Evolutionary conservation across 2,113 vertebrate genomes (phyloP).

Genomic region (Catharus minimus): DNA sequence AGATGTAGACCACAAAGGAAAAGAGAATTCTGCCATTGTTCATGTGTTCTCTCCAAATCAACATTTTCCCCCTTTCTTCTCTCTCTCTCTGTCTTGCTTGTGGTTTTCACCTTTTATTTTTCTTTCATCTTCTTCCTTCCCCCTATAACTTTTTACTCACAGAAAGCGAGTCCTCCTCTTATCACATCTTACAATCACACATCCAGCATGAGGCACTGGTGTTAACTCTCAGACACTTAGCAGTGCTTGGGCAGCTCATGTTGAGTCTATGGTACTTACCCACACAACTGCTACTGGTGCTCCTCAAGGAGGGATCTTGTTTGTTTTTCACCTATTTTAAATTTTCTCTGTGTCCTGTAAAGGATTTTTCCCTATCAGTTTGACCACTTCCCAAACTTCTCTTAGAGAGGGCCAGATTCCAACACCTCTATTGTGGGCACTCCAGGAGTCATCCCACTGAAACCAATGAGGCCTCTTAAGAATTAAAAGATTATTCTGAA

Average conservation of each 20-base stretch:
- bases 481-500: not conserved
- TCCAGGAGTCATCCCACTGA: not conserved
- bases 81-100: not conserved
- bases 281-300: not conserved
- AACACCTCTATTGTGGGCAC: not conserved
- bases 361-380: not conserved
- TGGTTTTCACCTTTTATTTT: not conserved
- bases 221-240: not conserved
- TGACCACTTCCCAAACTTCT: not conserved
- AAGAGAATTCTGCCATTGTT: not conserved
- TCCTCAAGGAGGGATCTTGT: not conserved
- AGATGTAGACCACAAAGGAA: not conserved
- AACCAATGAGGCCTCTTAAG: not conserved
- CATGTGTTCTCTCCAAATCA: not conserved
- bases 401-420: not conserved
- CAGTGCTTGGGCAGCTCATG: not conserved
- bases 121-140: not conserved
- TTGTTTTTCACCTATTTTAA: not conserved
- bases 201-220: not conserved
- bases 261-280: not conserved
- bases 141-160: not conserved
- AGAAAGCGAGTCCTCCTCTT: not conserved
- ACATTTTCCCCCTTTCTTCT: accelerated
- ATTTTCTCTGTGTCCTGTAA: not conserved
- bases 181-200: not conserved